Conservation (phyloP, 2,888 invertebrate species). For the Dryobotodes eremita region DNA sequence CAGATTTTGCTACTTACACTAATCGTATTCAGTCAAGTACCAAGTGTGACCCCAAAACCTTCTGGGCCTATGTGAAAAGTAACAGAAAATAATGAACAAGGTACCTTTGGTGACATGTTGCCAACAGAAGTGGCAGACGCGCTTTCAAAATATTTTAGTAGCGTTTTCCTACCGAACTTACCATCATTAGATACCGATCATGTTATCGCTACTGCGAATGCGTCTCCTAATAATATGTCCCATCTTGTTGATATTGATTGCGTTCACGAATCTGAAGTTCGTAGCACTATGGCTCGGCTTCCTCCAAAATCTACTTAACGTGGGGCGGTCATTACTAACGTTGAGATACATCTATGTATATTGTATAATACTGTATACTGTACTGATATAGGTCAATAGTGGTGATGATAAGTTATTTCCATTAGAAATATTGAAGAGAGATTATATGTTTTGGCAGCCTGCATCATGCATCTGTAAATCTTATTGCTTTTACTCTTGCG, state of each 20-base stretch:
- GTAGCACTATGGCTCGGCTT: too few species aligned
- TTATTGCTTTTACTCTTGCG: neutral
- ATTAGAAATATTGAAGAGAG: too few species aligned
- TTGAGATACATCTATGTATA: neutral
- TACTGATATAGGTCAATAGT: neutral
- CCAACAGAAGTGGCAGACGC: neutral
- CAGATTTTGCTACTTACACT: too few species aligned
- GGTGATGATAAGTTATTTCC: neutral
- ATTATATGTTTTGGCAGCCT: neutral
- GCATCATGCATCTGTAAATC: too few species aligned
- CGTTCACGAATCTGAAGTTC: too few species aligned
- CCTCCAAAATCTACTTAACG: neutral
- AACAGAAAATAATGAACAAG: too few species aligned
- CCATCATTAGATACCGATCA: neutral
- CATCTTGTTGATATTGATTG: too few species aligned
- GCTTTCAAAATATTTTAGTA: neutral
- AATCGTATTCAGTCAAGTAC: too few species aligned
- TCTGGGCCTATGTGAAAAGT: too few species aligned
- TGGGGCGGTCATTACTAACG: neutral
- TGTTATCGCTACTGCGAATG: neutral
- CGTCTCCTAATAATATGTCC: too few species aligned
- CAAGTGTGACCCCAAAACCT: too few species aligned
- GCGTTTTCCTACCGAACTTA: neutral
- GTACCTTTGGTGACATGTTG: too few species aligned
- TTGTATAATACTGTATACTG: neutral